These are phyloP conservation scores for Babylonia areolata DNA, from an alignment of 1,140 invertebrate species.

Conservation along the genomic window DNA sequence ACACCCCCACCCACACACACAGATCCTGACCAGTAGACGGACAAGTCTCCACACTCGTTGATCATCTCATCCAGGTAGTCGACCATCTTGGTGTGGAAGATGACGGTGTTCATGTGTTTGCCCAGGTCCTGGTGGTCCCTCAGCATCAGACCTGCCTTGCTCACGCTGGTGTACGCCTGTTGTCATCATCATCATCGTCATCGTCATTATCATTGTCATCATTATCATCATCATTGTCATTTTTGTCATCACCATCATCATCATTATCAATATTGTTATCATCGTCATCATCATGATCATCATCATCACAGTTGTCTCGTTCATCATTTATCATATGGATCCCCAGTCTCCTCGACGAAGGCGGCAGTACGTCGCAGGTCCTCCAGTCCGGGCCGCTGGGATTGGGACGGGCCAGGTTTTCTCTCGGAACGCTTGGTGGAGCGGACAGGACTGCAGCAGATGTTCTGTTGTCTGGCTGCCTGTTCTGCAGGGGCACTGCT, in stretches of 20 bases:
- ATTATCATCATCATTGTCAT: not conserved
- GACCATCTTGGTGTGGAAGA: constrained; percentile 99
- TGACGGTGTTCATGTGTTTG: constrained; percentile 93
- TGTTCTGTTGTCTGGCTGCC: too few relatives aligned
- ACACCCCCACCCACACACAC: too few relatives aligned
- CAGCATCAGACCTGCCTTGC: constrained; percentile 88
- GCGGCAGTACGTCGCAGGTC: too few relatives aligned
- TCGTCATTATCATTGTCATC: not conserved
- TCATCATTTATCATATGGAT: not conserved
- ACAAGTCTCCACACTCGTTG: constrained; percentile 96
- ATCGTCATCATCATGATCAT: not conserved
- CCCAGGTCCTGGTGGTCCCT: constrained; percentile 92
- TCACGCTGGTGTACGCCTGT: constrained; percentile 91
- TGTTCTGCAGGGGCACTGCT: too few relatives aligned
- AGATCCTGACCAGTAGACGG: constrained; percentile 92
- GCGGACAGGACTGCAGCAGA: too few relatives aligned
- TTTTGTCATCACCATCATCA: not conserved
- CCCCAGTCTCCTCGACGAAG: not conserved
- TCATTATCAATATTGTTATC: not conserved
- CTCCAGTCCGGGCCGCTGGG: too few relatives aligned
- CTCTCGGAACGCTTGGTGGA: too few relatives aligned
- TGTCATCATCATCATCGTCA: not conserved
- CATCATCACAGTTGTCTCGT: not conserved
- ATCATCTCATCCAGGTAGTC: constrained; percentile 98
- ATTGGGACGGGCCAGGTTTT: too few relatives aligned